A percentile compares a stretch with the other conserved stretches of the same genome.
These are phyloP conservation scores for Actinopyga echinites DNA, from an alignment of 53 echinoderm and acorn worm species.

Conservation along the genomic window DNA sequence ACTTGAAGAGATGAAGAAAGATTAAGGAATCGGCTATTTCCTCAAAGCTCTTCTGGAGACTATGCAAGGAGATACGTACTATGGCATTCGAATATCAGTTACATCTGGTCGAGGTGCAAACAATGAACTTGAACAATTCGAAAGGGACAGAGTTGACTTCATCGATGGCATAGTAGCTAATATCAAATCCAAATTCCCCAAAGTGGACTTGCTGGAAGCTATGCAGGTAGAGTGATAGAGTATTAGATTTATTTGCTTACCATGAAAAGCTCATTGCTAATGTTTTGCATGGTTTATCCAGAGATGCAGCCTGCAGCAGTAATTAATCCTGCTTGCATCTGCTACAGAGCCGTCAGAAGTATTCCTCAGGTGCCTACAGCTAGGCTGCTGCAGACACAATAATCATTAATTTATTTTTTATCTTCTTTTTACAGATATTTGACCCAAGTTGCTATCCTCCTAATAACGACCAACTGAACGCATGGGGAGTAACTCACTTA, in stretches of 20 bases:
- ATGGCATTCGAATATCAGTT: neutral
- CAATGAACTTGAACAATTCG: neutral
- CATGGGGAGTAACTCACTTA: slow-evolving; percentile 6
- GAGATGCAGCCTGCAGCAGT: no score
- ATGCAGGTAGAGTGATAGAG: neutral
- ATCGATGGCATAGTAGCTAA: slow-evolving; percentile 11
- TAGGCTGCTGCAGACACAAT: neutral
- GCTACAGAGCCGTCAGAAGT: no score
- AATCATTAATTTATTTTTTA: neutral
- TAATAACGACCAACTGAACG: neutral
- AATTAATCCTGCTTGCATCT: no score
- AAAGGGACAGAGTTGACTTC: neutral
- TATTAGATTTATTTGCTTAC: neutral
- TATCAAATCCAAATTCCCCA: neutral
- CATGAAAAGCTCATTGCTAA: no score
- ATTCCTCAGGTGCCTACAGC: no score
- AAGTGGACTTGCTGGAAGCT: slow-evolving; percentile 6
- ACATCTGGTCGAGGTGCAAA: neutral
- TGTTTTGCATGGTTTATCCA: no score
- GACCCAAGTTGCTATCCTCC: neutral
- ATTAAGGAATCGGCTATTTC: neutral
- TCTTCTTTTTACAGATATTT: slow-evolving; percentile 5
- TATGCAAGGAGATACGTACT: neutral
- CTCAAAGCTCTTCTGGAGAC: neutral
- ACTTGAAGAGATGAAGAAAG: slow-evolving; percentile 5